Evolutionary conservation across 2,888 invertebrate genomes (phyloP), one percentile per base, ranked within the genome.

Genomic region (Drosophila antonietae): DNA sequence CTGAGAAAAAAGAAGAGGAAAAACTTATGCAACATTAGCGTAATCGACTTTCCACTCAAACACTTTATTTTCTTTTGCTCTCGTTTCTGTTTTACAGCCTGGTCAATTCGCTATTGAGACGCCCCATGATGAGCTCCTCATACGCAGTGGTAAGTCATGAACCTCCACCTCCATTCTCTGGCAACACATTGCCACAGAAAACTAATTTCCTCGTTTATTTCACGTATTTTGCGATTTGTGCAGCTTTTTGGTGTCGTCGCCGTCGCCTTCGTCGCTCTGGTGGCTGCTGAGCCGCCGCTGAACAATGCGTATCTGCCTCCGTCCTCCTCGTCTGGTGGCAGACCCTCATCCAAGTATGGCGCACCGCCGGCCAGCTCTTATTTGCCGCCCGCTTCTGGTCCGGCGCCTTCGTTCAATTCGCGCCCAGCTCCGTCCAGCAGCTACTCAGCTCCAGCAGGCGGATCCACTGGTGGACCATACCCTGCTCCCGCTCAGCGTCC

Each of bases 281-380:
- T 79, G 61, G 84, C 91, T 31, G 89, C 90, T 82, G 92, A 92
- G 85, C 91, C 93, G 49, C 93, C 93, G 44, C 88, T 92, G 28
- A 91, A 91, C 28, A 92, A 86, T 51, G 83, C 73, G 37, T 93
- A 93, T 57, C 52, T 89, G 52, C 93, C 93, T 1, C 93, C 93
- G 46, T 92, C 89, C 2, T 57, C 70, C n/a, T 57, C 70, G 18
- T 55, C 70, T 14, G 93, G 93, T 61, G 93, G 94, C 31, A 47
- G 78, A 18, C 90, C 87, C 51, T 87, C 91, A 18, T 89, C 90
- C 18, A 91, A 81, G 65, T 93, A 93, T 63, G 92, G 93, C 28
- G 93, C 93, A 31, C 94, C 95, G 28, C 94, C 95, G 3, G 93
- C 94, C 1, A 94, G 93, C 28, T 94, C 94, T 6, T 95, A 95